These are phyloP conservation scores for Hecatera dysodea DNA, from an alignment of 2,888 invertebrate species.

Conservation along the genomic window DNA sequence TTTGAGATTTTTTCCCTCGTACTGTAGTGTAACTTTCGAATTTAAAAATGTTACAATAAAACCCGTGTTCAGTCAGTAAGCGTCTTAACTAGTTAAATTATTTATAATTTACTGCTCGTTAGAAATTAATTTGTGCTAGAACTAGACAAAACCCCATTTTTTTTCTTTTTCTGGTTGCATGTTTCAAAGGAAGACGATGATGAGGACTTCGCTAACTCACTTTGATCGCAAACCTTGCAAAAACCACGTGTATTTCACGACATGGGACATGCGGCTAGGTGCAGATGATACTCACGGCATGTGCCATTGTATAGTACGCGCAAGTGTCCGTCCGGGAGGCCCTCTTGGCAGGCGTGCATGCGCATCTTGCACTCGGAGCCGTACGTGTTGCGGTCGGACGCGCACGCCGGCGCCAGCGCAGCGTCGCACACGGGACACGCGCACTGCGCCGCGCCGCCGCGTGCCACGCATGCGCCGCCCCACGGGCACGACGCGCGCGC, in stretches of 20 bases:
- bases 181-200: neutral
- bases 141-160: neutral
- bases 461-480: constrained; percentile 93
- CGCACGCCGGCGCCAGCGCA: constrained; percentile 94
- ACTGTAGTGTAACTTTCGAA: neutral
- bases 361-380: constrained; percentile 96
- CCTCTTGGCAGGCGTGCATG: constrained; percentile 94
- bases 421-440: constrained; percentile 94
- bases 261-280: neutral
- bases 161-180: no score
- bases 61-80: neutral
- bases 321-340: constrained; percentile 92
- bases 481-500: constrained; percentile 91
- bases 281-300: constrained; percentile 82
- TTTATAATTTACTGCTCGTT: neutral
- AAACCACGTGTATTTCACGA: neutral
- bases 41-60: neutral
- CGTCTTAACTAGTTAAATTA: neutral
- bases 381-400: constrained; percentile 95
- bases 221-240: neutral
- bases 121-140: neutral
- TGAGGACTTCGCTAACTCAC: neutral
- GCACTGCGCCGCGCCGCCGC: constrained; percentile 92
- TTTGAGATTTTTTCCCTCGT: neutral
- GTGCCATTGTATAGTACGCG: constrained; percentile 91